Conservation (phyloP, 2,888 invertebrate species). For the Hydraecia micacea region DNA sequence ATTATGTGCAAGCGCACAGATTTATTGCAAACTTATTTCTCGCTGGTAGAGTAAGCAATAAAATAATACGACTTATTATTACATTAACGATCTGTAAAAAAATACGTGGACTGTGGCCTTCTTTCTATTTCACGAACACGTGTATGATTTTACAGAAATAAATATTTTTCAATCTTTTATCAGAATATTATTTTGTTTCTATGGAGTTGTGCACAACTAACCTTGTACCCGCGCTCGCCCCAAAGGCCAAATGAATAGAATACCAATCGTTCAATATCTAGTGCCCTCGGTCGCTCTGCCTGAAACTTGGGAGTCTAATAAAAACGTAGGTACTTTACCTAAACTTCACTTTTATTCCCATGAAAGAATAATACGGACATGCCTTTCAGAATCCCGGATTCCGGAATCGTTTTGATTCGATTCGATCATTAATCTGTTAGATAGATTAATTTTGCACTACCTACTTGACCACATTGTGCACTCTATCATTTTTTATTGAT, state of each 20-base stretch:
- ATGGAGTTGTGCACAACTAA: background rate
- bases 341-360: too few relatives aligned
- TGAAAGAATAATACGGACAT: too few relatives aligned
- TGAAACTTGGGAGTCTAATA: background rate
- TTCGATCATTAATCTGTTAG: too few relatives aligned
- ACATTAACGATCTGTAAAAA: slow-evolving; percentile 4
- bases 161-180: slow-evolving; percentile 47
- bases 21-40: background rate
- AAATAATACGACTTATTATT: slow-evolving; percentile 23
- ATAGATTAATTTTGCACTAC: too few relatives aligned
- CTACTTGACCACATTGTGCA: too few relatives aligned
- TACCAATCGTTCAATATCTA: background rate
- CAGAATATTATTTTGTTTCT: background rate
- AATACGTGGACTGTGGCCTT: slow-evolving; percentile 19
- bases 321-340: too few relatives aligned
- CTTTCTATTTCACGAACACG: slow-evolving; percentile 23
- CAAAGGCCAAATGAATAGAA: background rate
- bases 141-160: slow-evolving; percentile 52
- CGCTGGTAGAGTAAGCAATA: background rate
- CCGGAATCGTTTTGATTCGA: too few relatives aligned
- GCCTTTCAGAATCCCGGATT: too few relatives aligned
- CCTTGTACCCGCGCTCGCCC: background rate
- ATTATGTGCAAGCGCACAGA: background rate
- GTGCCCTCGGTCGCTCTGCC: background rate
- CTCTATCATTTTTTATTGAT: too few relatives aligned